phyloP scores from a whole-genome alignment of 2,113 vertebrate species.

The Scophthalmus maximus region DNA sequence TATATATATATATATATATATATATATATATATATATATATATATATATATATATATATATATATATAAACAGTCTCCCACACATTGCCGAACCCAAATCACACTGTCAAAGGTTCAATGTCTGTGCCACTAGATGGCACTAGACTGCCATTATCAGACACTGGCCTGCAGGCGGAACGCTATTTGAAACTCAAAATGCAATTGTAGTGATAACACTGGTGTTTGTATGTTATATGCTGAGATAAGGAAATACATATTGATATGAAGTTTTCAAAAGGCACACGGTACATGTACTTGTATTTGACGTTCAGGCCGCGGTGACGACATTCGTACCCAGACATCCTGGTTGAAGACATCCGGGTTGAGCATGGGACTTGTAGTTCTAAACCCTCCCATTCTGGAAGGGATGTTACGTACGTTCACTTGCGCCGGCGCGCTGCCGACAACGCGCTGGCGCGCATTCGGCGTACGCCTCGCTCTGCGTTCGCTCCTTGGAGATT shows the following conservation, averaged over 20 bases:
- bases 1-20: no score
- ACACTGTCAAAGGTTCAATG: neutral
- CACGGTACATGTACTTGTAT: no score
- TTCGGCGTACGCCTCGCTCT: conserved; percentile 43
- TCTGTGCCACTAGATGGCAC: conserved; percentile 61
- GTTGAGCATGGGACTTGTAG: conserved; percentile 70
- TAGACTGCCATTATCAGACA: conserved; percentile 11
- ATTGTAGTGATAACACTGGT: neutral
- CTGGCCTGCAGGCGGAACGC: neutral
- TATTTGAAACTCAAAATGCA: neutral
- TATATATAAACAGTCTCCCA: no score
- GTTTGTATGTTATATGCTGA: neutral
- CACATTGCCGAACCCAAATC: neutral
- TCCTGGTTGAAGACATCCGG: conserved; percentile 54
- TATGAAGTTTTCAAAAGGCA: no score
- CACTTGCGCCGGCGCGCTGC: neutral
- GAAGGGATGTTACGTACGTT: conserved; percentile 51
- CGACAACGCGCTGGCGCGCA: neutral
- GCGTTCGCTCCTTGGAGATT: conserved; percentile 70
- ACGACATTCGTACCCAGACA: conserved; percentile 68
- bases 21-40: no score
- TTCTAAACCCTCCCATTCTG: conserved; percentile 67
- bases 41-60: no score
- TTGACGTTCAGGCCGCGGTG: conserved; percentile 11
- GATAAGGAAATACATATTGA: no score